Conservation (phyloP, 2,888 invertebrate species). For the Acronicta aceris region DNA sequence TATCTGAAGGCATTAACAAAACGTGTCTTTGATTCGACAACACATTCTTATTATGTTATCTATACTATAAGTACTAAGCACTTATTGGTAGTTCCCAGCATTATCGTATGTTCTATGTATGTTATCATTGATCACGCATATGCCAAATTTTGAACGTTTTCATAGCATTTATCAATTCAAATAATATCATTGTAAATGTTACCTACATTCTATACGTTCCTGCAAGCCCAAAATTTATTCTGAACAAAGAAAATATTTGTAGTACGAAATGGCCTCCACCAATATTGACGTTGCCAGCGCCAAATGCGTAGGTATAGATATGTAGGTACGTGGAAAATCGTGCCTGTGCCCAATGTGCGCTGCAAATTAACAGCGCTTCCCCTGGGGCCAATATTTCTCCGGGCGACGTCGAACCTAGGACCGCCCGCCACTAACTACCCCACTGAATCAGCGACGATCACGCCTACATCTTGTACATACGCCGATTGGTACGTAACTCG, state of each 20-base stretch:
- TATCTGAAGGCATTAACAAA: slow-evolving; percentile 60
- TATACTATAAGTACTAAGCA: too few relatives aligned
- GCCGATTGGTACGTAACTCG: slow-evolving; percentile 84
- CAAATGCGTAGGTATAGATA: slow-evolving; percentile 59
- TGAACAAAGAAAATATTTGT: slow-evolving; percentile 43
- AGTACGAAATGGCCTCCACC: slow-evolving; percentile 65
- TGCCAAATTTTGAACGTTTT: too few relatives aligned
- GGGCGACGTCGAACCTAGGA: slow-evolving; percentile 84
- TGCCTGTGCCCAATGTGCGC: slow-evolving; percentile 80
- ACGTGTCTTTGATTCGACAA: slow-evolving; percentile 53
- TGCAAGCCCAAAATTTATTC: not conserved
- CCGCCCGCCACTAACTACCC: slow-evolving; percentile 87
- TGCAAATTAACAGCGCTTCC: slow-evolving; percentile 87
- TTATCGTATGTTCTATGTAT: too few relatives aligned
- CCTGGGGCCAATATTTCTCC: slow-evolving; percentile 87
- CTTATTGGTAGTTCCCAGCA: too few relatives aligned
- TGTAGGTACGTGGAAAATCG: slow-evolving; percentile 83
- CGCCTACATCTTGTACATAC: slow-evolving; percentile 88
- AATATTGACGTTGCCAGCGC: slow-evolving; percentile 65
- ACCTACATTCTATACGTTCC: not conserved
- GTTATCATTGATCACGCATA: too few relatives aligned
- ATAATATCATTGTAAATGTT: too few relatives aligned
- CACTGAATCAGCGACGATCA: slow-evolving; percentile 89
- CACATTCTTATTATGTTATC: slow-evolving; percentile 28
- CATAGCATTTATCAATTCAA: too few relatives aligned